Percentiles rank a stretch among this genome's conserved stretches.
phyloP scores from a whole-genome alignment of 2,113 vertebrate genomes.

The Dromiciops gliroides region DNA sequence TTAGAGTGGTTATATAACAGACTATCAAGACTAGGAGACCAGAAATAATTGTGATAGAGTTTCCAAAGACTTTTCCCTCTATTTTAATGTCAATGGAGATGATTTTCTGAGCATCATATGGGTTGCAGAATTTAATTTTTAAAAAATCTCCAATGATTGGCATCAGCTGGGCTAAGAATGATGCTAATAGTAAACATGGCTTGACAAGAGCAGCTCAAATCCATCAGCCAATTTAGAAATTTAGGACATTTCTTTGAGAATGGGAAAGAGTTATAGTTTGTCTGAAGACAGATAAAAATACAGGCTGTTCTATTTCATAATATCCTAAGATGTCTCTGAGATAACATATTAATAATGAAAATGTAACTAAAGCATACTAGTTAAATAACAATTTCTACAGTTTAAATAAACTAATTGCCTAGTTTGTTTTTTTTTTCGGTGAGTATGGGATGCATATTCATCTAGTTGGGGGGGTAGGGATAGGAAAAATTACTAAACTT shows the following conservation, averaged over 20 bases:
- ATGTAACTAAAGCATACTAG: neutral
- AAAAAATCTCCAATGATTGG: neutral
- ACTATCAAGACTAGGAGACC: conserved; percentile 62
- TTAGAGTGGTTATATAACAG: conserved; percentile 54
- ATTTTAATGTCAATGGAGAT: conserved; percentile 37
- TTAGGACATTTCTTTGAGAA: neutral
- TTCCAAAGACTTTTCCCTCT: conserved; percentile 53
- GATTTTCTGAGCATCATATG: neutral
- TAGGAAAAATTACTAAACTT: neutral
- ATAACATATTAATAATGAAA: neutral
- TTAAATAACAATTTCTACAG: neutral
- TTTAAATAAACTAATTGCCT: conserved; percentile 29
- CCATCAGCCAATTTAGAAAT: conserved; percentile 32
- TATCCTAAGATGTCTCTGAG: neutral
- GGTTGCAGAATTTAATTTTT: conserved; percentile 17
- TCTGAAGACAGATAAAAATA: conserved; percentile 33
- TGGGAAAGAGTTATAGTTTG: conserved; percentile 19
- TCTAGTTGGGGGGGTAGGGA: neutral
- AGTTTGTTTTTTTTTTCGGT: neutral
- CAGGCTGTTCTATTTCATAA: neutral
- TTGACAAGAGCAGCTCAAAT: conserved; percentile 15
- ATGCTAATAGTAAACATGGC: neutral
- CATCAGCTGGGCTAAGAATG: conserved; percentile 6
- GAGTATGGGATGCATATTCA: neutral
- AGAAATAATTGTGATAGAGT: conserved; percentile 49